A percentile compares a stretch with the other conserved stretches of the same genome.
Evolutionary conservation across 2,113 vertebrate genomes (phyloP).

Genomic region (Abramis brama): DNA sequence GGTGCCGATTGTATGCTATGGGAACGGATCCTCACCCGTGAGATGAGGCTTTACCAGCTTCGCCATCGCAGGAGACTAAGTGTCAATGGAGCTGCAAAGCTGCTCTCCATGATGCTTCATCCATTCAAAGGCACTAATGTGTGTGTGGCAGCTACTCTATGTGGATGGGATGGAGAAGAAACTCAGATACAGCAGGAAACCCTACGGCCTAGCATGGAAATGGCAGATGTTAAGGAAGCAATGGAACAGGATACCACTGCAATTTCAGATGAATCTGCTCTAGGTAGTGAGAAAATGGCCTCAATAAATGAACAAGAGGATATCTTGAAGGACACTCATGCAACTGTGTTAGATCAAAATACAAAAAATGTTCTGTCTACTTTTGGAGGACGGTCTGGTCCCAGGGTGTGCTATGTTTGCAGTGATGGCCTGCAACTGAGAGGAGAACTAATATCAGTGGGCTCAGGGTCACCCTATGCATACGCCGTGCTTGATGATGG

Average conservation of each 20-base stretch:
- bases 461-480: constrained; percentile 87
- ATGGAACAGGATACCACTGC: not conserved
- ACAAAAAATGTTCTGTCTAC: not conserved
- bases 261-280: constrained; percentile 2
- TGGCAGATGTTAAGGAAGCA: not conserved
- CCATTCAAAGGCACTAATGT: constrained; percentile 80
- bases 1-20: constrained; percentile 81
- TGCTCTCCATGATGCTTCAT: constrained; percentile 78
- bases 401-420: constrained; percentile 82
- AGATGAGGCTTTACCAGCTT: constrained; percentile 79
- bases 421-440: constrained; percentile 80
- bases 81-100: constrained; percentile 77
- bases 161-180: constrained; percentile 78
- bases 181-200: not conserved
- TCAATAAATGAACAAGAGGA: constrained; percentile 1
- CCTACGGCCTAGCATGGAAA: not conserved
- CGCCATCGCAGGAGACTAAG: constrained; percentile 74
- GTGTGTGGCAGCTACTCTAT: constrained; percentile 83
- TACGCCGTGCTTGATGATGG: constrained; percentile 78
- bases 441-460: constrained; percentile 81
- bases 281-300: not conserved
- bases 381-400: constrained; percentile 63
- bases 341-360: not conserved
- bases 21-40: constrained; percentile 76
- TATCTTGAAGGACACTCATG: constrained; percentile 15